Percentiles rank a stretch among this genome's conserved stretches.
These are phyloP conservation scores for Pedionomus torquatus DNA, from an alignment of 2,113 vertebrate species.

Conservation along the genomic window DNA sequence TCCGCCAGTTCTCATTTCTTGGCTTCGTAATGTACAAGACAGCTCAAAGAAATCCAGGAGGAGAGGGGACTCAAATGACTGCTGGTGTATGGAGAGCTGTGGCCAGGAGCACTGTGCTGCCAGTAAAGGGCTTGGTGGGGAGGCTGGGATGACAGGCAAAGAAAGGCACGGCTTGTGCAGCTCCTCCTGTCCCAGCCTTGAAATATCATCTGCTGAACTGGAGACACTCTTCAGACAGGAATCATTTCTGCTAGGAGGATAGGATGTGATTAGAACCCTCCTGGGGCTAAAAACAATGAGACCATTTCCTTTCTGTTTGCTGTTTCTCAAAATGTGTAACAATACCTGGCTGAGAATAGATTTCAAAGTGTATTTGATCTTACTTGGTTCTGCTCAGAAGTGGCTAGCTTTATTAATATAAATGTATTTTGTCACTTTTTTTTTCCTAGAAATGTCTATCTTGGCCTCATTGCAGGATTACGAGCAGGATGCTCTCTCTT, in stretches of 20 bases:
- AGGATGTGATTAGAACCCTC: background rate
- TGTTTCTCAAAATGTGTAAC: background rate
- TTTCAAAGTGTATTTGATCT: background rate
- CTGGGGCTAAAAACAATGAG: background rate
- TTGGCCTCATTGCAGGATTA: conserved; percentile 48
- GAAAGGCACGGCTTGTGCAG: background rate
- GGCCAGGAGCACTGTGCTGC: background rate
- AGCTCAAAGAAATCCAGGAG: background rate
- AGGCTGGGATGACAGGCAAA: background rate
- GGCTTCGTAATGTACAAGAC: background rate
- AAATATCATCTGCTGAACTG: background rate
- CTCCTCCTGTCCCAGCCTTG: background rate
- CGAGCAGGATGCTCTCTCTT: conserved; percentile 47
- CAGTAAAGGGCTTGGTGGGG: background rate
- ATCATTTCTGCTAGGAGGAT: background rate
- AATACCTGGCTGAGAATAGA: background rate
- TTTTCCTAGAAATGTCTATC: conserved; percentile 51
- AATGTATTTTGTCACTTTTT: background rate
- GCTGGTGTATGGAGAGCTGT: background rate
- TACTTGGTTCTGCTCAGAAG: background rate
- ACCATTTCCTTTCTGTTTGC: background rate
- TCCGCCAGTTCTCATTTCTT: background rate
- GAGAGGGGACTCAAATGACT: background rate
- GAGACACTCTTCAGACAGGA: background rate
- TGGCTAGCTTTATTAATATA: background rate